Conservation (phyloP, 2,797 vertebrate species). For the Micromesistius poutassou region DNA sequence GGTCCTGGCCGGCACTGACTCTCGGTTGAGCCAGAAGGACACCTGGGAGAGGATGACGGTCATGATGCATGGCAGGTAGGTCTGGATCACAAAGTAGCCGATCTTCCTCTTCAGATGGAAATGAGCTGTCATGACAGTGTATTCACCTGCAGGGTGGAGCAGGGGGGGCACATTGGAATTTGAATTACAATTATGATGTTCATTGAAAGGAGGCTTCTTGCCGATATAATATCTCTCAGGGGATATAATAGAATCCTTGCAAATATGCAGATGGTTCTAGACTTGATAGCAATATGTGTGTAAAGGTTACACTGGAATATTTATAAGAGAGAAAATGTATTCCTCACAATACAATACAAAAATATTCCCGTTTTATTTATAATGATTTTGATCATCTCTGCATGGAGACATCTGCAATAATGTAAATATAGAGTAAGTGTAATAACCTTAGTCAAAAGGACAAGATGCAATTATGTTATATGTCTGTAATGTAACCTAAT, state of each 20-base stretch:
- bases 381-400: background rate
- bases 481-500: too few species aligned
- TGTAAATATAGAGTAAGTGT: background rate
- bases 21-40: slow-evolving; percentile 98
- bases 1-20: slow-evolving; percentile 95
- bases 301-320: background rate
- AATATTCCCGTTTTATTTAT: background rate
- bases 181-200: background rate
- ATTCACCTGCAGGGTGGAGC: slow-evolving; percentile 80
- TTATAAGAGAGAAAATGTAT: background rate
- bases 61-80: slow-evolving; percentile 98
- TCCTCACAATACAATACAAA: background rate
- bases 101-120: slow-evolving; percentile 99
- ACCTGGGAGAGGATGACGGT: slow-evolving; percentile 98
- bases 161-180: slow-evolving; percentile 9
- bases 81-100: slow-evolving; percentile 99
- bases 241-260: background rate
- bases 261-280: background rate
- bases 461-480: background rate
- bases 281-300: background rate
- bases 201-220: background rate
- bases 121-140: slow-evolving; percentile 98
- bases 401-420: background rate
- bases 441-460: background rate
- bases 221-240: background rate